phyloP scores from a whole-genome alignment of 2,888 invertebrate genomes.

The Drosophila buzzatii region DNA sequence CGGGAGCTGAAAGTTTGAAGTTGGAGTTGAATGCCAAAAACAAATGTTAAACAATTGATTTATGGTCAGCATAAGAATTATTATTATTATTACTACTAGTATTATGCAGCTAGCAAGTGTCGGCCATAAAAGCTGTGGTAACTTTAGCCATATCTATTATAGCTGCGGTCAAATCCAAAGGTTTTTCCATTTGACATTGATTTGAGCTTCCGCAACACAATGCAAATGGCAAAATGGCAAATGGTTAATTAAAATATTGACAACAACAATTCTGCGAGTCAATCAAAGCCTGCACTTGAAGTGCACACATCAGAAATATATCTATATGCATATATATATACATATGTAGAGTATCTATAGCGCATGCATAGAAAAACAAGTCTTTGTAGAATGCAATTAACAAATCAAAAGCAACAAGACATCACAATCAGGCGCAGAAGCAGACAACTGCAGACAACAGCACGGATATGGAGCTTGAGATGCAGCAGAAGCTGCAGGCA shows the following conservation, averaged over 20 bases:
- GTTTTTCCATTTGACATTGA: slow-evolving; percentile 61
- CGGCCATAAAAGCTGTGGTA: slow-evolving; percentile 20
- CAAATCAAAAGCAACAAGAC: slow-evolving; percentile 62
- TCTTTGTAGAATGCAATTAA: slow-evolving; percentile 63
- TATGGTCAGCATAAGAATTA: slow-evolving; percentile 16
- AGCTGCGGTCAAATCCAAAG: slow-evolving; percentile 30
- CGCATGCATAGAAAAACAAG: slow-evolving; percentile 12
- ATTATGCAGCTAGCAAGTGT: slow-evolving; percentile 22
- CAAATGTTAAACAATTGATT: slow-evolving; percentile 14
- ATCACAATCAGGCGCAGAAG: slow-evolving; percentile 22
- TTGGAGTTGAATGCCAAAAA: slow-evolving; percentile 15
- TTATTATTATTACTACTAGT: slow-evolving; percentile 10
- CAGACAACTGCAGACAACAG: slow-evolving; percentile 30
- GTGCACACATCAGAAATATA: background rate
- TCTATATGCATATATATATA: background rate
- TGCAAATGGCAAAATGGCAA: slow-evolving; percentile 49
- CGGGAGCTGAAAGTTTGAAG: slow-evolving; percentile 4
- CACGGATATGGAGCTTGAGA: background rate
- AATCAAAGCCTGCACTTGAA: slow-evolving; percentile 63
- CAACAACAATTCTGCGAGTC: slow-evolving; percentile 67
- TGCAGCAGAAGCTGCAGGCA: background rate
- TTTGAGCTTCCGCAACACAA: slow-evolving; percentile 63
- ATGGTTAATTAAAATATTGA: slow-evolving; percentile 69
- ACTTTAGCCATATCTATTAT: slow-evolving; percentile 10
- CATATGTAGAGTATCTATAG: slow-evolving; percentile 1